Evolutionary conservation across 2,113 vertebrate species (phyloP).

Genomic region (Festucalex cinctus): DNA sequence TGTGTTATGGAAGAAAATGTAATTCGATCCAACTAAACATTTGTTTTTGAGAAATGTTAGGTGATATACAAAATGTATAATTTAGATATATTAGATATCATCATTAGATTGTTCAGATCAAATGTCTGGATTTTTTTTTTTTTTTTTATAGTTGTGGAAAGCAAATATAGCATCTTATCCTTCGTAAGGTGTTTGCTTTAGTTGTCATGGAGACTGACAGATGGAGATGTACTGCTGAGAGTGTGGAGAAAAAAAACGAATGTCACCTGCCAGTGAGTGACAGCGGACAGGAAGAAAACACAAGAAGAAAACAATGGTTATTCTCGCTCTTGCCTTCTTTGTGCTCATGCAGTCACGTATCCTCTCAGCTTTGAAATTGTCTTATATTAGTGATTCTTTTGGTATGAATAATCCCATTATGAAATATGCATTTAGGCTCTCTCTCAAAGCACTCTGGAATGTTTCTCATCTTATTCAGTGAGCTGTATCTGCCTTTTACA

Average conservation of each 20-base stretch:
- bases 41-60: background rate
- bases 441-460: constrained; percentile 1
- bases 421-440: background rate
- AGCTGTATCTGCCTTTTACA: constrained; percentile 22
- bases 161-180: background rate
- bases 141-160: background rate
- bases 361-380: background rate
- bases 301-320: background rate
- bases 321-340: background rate
- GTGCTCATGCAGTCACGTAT: background rate
- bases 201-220: background rate
- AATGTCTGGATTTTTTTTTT: background rate
- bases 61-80: background rate
- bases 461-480: constrained; percentile 25
- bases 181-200: background rate
- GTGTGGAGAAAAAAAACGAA: background rate
- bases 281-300: background rate
- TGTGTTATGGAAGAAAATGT: background rate
- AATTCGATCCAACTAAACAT: background rate
- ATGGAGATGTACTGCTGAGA: background rate
- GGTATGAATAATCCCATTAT: background rate
- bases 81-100: background rate
- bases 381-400: background rate
- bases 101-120: background rate
- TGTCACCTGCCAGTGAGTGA: background rate